These are phyloP conservation scores for Pycnomerus fuliginosus DNA, from an alignment of 2,888 invertebrate species.

Conservation along the genomic window DNA sequence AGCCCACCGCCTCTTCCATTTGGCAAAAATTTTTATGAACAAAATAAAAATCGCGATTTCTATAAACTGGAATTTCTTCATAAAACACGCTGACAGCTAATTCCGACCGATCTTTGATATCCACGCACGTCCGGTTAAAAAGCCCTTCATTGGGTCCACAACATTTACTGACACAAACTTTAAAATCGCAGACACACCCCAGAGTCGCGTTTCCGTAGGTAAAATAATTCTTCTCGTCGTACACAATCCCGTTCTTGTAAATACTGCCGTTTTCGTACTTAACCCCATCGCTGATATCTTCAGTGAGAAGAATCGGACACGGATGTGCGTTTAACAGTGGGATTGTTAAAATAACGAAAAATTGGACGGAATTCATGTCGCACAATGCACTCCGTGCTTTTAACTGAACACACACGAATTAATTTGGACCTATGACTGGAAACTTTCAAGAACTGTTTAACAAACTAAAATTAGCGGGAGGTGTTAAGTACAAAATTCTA, in stretches of 20 bases:
- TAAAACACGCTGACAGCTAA: too few relatives aligned
- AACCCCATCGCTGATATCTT: constrained; percentile 24
- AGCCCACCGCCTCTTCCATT: not conserved
- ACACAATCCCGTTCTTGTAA: constrained; percentile 20
- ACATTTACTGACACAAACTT: constrained; percentile 26
- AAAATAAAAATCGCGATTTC: constrained; percentile 6
- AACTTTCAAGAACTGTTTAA: too few relatives aligned
- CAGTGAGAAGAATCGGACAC: constrained; percentile 6
- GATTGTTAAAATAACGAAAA: not conserved
- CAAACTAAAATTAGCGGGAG: too few relatives aligned
- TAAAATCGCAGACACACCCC: constrained; percentile 30
- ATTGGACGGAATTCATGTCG: not conserved
- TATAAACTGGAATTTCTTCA: too few relatives aligned
- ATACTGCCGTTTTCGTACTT: constrained; percentile 6
- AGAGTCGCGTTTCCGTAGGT: constrained; percentile 7
- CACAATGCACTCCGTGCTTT: too few relatives aligned
- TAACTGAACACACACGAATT: too few relatives aligned
- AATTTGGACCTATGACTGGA: too few relatives aligned
- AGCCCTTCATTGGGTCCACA: constrained; percentile 15
- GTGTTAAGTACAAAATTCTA: too few relatives aligned
- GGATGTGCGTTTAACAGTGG: not conserved
- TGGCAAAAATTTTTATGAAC: constrained; percentile 9
- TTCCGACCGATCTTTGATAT: constrained; percentile 3
- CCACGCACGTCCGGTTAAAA: constrained; percentile 5
- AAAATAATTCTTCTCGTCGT: constrained; percentile 20